A percentile compares a stretch with the other conserved stretches of the same genome.
These are phyloP conservation scores for Esox masquinongy DNA, from an alignment of 2,797 vertebrate species.

Conservation along the genomic window DNA sequence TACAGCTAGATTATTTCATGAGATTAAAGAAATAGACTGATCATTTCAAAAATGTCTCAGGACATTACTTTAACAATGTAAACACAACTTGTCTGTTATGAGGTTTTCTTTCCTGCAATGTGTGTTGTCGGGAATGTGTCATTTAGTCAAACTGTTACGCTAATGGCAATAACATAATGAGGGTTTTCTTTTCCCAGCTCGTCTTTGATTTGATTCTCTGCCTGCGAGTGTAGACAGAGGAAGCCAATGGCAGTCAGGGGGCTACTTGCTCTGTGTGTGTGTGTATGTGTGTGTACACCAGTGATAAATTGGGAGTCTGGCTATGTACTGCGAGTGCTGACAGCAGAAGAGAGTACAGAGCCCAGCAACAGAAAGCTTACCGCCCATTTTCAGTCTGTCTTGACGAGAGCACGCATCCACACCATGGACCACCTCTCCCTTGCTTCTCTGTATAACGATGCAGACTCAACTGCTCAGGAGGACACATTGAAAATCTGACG, in stretches of 20 bases:
- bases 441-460: slow-evolving; percentile 22
- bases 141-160: slow-evolving; percentile 9
- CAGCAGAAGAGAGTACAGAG: slow-evolving; percentile 38
- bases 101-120: background rate
- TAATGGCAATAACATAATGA: background rate
- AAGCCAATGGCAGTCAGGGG: slow-evolving; percentile 50
- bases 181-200: background rate
- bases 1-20: background rate
- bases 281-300: slow-evolving; percentile 7
- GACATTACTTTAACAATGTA: background rate
- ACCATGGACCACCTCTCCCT: slow-evolving; percentile 23
- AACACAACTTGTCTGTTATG: background rate
- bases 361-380: slow-evolving; percentile 44
- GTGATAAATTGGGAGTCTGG: slow-evolving; percentile 65
- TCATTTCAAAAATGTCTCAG: background rate
- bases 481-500: background rate
- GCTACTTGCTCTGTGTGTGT: background rate
- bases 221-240: slow-evolving; percentile 20
- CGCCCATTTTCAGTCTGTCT: slow-evolving; percentile 33
- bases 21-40: background rate
- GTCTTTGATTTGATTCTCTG: slow-evolving; percentile 26
- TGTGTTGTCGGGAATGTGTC: background rate
- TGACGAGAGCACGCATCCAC: slow-evolving; percentile 27
- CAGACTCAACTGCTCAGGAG: background rate
- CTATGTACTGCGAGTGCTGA: slow-evolving; percentile 50